Conservation (phyloP, 1,140 invertebrate genomes). For the Popillia japonica region DNA sequence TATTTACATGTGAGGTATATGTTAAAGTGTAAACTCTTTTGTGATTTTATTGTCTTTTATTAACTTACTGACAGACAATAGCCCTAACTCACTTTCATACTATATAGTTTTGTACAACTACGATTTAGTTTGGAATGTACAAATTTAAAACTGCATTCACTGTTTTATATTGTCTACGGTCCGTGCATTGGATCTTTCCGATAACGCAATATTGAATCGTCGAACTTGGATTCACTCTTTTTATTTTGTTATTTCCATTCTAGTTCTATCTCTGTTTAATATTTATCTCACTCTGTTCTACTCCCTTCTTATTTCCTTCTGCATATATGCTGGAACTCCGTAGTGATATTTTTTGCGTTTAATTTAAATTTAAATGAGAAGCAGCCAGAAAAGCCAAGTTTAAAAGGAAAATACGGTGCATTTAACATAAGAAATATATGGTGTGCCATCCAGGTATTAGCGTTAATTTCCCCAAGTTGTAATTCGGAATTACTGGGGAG, state of each 20-base stretch:
- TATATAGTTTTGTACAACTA: not conserved
- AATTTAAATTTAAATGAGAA: slow-evolving; percentile 11
- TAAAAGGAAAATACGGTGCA: not conserved
- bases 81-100: not conserved
- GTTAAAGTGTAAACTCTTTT: too few relatives aligned
- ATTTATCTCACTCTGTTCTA: not conserved
- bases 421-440: not conserved
- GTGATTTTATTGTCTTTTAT: not conserved
- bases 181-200: not conserved
- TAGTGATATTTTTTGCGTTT: not conserved
- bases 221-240: not conserved
- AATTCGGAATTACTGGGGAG: not conserved
- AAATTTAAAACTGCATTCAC: not conserved
- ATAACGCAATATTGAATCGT: not conserved
- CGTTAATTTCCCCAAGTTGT: not conserved
- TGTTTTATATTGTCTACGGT: not conserved
- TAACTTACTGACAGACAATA: not conserved
- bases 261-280: not conserved
- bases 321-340: not conserved
- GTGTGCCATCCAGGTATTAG: not conserved
- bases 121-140: not conserved
- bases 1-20: too few relatives aligned
- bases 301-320: not conserved
- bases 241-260: not conserved
- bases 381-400: not conserved